Evolutionary conservation across 1,140 invertebrate genomes (phyloP), one percentile per base, ranked within the genome.

Genomic region (roundworm (Caenorhabditis elegans)): DNA sequence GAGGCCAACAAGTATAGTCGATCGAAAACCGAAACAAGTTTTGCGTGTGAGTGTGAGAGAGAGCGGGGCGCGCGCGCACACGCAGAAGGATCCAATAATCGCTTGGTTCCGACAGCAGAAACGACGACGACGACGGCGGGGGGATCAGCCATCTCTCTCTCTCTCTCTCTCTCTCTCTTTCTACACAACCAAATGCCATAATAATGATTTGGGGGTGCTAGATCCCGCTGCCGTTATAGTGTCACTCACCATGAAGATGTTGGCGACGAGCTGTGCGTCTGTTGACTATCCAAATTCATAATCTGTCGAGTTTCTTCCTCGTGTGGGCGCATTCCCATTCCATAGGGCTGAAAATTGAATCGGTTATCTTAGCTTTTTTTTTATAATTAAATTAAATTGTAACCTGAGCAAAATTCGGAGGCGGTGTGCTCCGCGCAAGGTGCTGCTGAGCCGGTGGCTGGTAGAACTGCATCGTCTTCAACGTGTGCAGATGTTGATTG

Each of bases 21-120:
- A 70, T 70, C 34, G 60, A 70, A 70, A 70, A 39, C 34, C 60
- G 34, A 70, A 70, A 70, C 60, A 31, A 70, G 60, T 70, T n/a
- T 70, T 70, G 60, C 26, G 60, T 39, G 34, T 70, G 60, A 31
- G 60, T 70, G 34, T 31, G n/a, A 11, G 60, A 70, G 34, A 39
- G 60, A 31, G 60, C 39, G 34, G 13, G n/a, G 60, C 34, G 28
- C n/a, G 34, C 49, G 60, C 34, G 60, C 34, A 26, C 34, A 26
- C n/a, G n/a, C n/a, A n/a, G n/a, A n/a, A n/a, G 19, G 60, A 70
- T 70, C 34, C 60, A 70, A 70, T 70, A 70, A 70, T 70, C 60
- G 60, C 34, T 70, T 70, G 34, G 60, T 70, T 70, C 60, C 60
- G 60, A 70, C 60, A 70, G 22, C 60, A 70, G 60, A 70, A 22